Percentiles rank a stretch among this genome's conserved stretches.
Conservation (phyloP, 2,113 vertebrate genomes). For the Cygnus buccinator region DNA sequence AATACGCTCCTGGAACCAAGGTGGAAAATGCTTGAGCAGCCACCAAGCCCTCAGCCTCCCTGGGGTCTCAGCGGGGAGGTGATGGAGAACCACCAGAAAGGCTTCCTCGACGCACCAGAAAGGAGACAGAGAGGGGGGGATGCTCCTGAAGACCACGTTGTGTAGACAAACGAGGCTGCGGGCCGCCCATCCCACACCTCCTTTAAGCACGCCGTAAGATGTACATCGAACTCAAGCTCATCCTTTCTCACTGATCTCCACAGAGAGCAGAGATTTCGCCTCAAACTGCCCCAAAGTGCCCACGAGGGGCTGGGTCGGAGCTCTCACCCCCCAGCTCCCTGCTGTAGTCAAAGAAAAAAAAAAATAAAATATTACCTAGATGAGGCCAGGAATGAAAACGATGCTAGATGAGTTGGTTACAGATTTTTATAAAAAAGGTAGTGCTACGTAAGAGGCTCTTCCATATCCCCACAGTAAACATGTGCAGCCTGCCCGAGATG, state of each 20-base stretch:
- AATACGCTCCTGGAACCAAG: accelerated
- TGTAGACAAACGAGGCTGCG: neutral
- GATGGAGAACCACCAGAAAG: neutral
- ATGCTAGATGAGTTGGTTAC: neutral
- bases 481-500: neutral
- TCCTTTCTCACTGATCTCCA: too few relatives aligned
- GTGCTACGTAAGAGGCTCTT: accelerated
- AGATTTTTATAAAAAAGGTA: too few relatives aligned
- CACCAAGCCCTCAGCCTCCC: neutral
- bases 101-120: neutral
- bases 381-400: neutral
- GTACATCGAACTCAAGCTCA: too few relatives aligned
- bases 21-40: neutral
- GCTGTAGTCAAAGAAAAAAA: neutral
- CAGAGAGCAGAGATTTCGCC: neutral
- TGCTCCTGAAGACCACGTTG: neutral
- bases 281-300: neutral
- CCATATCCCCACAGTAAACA: too few relatives aligned
- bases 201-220: neutral
- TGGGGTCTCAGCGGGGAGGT: accelerated
- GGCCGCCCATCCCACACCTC: neutral
- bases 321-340: neutral
- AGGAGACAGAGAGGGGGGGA: neutral
- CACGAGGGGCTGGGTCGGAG: neutral
- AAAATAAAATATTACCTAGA: too few relatives aligned